A percentile compares a stretch with the other conserved stretches of the same genome.
These are phyloP conservation scores for Lacerta agilis DNA, from an alignment of 2,797 vertebrate genomes.

Conservation along the genomic window DNA sequence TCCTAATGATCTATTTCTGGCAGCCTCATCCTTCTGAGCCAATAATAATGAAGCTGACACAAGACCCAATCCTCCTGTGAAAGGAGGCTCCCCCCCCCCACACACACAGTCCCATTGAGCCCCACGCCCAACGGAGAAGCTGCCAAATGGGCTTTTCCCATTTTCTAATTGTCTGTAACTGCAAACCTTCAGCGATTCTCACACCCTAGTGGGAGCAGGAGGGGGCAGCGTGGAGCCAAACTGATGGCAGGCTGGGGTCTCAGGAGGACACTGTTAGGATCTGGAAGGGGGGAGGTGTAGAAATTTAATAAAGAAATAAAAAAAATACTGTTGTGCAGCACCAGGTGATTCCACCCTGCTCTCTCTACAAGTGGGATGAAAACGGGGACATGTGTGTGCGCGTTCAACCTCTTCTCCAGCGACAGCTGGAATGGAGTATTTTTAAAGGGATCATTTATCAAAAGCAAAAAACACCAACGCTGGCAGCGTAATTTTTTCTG, in stretches of 20 bases:
- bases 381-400: too few relatives aligned
- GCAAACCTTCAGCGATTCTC: not conserved
- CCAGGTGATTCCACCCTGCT: not conserved
- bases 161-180: too few relatives aligned
- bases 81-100: not conserved
- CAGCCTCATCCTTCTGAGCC: slow-evolving; percentile 1
- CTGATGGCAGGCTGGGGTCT: not conserved
- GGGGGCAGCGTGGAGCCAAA: not conserved
- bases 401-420: too few relatives aligned
- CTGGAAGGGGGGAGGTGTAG: not conserved
- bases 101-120: not conserved
- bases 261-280: not conserved
- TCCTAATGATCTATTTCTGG: slow-evolving; percentile 34
- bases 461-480: not conserved
- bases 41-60: not conserved
- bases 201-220: too few relatives aligned
- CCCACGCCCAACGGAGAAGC: too few relatives aligned
- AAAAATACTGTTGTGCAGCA: too few relatives aligned
- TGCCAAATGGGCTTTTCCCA: too few relatives aligned
- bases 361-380: too few relatives aligned
- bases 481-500: not conserved
- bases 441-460: not conserved
- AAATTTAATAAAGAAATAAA: too few relatives aligned
- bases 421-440: not conserved
- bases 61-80: not conserved